These are phyloP conservation scores for Coluber constrictor DNA, from an alignment of 2,797 vertebrate species.

Conservation along the genomic window DNA sequence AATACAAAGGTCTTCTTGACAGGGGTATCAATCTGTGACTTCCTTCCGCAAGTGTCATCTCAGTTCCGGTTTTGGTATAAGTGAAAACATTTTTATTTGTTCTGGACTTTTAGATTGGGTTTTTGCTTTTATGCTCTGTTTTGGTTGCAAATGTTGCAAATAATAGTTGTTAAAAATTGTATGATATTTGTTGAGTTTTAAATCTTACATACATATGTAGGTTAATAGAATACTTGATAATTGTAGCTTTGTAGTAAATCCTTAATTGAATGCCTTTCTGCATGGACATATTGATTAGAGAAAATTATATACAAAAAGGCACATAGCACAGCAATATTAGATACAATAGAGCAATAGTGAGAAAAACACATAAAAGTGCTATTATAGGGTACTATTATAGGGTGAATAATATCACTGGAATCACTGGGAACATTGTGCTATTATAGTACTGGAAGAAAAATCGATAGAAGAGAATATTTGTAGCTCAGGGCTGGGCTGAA, in stretches of 20 bases:
- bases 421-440: background rate
- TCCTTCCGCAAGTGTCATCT: background rate
- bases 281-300: background rate
- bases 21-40: background rate
- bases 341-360: background rate
- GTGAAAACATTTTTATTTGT: background rate
- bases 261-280: background rate
- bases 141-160: background rate
- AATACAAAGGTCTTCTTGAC: background rate
- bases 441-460: too few species aligned
- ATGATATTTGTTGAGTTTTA: background rate
- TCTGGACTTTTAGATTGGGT: background rate
- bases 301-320: background rate
- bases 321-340: background rate
- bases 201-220: background rate
- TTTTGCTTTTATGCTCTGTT: background rate
- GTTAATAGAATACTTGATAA: background rate
- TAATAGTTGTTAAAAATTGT: background rate
- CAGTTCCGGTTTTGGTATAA: background rate
- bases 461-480: too few species aligned
- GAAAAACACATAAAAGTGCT: background rate
- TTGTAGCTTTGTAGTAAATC: background rate
- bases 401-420: background rate
- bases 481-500: too few species aligned
- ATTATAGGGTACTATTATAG: background rate